Evolutionary conservation across 2,113 vertebrate species (phyloP).

Genomic region (Hydrochoerus hydrochaeris): DNA sequence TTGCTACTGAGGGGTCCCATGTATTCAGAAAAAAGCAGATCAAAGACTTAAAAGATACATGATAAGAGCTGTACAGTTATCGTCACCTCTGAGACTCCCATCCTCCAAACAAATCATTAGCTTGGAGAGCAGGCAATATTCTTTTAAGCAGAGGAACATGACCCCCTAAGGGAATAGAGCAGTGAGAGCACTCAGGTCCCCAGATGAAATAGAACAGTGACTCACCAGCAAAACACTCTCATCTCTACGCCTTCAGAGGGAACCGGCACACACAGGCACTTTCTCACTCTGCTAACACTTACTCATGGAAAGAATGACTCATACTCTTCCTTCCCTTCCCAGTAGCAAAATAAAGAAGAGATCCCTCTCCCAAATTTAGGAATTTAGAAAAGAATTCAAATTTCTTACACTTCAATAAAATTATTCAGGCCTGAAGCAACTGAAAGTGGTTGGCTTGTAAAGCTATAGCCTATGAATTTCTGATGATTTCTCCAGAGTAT

Average conservation of each 20-base stretch:
- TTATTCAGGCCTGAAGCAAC: slow-evolving; percentile 51
- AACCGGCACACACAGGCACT: neutral
- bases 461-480: slow-evolving; percentile 11
- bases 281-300: neutral
- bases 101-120: slow-evolving; percentile 80
- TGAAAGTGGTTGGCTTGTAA: slow-evolving; percentile 41
- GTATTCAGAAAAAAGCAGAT: slow-evolving; percentile 69
- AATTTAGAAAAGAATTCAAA: slow-evolving; percentile 36
- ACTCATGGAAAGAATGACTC: neutral
- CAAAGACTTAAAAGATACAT: slow-evolving; percentile 72
- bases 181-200: slow-evolving; percentile 52
- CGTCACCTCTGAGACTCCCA: slow-evolving; percentile 74
- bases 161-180: slow-evolving; percentile 71
- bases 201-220: slow-evolving; percentile 58
- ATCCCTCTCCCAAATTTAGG: slow-evolving; percentile 21
- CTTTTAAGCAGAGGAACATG: slow-evolving; percentile 75
- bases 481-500: slow-evolving; percentile 56
- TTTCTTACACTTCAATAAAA: slow-evolving; percentile 28
- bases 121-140: slow-evolving; percentile 73
- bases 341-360: neutral
- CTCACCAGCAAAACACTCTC: slow-evolving; percentile 50
- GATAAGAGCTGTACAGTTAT: slow-evolving; percentile 73
- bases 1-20: slow-evolving; percentile 58
- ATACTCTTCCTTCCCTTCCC: neutral
- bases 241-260: slow-evolving; percentile 44